Evolutionary conservation across 2,888 invertebrate species (phyloP).

Genomic region (Chaitophorus viminalis): DNA sequence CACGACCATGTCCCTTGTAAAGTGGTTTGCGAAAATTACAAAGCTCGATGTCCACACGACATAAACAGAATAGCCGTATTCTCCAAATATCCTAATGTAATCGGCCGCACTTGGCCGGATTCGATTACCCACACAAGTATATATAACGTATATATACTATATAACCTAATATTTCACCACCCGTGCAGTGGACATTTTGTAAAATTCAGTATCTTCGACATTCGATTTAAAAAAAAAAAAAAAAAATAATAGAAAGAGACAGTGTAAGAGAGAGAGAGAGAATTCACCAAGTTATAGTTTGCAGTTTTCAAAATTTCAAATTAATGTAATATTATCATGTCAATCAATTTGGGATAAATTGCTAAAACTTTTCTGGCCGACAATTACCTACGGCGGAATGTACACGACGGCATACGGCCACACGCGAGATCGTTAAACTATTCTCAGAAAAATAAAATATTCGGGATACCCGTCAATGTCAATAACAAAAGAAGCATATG

Average conservation of each 20-base stretch:
- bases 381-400: neutral
- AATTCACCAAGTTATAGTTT: neutral
- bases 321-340: slow-evolving; percentile 43
- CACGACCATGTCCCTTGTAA: no score
- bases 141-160: neutral
- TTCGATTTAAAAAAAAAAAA: slow-evolving; percentile 18
- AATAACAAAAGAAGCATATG: neutral
- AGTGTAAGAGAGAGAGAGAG: neutral
- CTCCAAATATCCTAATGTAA: slow-evolving; percentile 6
- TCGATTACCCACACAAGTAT: neutral
- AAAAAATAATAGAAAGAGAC: no score
- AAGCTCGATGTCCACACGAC: neutral
- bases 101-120: neutral
- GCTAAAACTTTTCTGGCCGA: slow-evolving; percentile 19
- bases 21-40: neutral
- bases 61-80: neutral
- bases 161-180: neutral
- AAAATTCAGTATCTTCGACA: slow-evolving; percentile 10
- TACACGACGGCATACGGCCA: no score
- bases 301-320: slow-evolving; percentile 28
- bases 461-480: slow-evolving; percentile 1
- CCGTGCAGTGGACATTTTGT: neutral
- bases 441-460: slow-evolving; percentile 31
- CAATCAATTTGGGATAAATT: slow-evolving; percentile 39
- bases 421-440: slow-evolving; percentile 3